Conservation (phyloP, 1,140 invertebrate species). For the Akabosia matsudoensis region DNA sequence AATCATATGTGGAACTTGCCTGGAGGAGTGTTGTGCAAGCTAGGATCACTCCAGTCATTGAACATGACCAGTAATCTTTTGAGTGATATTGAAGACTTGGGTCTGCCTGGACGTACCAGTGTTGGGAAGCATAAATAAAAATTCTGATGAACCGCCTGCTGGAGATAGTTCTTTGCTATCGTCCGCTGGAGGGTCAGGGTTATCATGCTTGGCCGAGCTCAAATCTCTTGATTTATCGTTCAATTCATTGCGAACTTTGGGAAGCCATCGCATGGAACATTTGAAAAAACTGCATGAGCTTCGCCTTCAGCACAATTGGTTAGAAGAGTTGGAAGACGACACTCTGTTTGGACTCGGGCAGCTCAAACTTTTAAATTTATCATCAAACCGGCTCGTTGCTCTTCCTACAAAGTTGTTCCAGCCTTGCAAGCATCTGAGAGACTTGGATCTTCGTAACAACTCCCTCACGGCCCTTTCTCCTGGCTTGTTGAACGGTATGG, state of each 20-base stretch:
- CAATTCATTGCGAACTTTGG: slow-evolving; percentile 66
- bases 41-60: slow-evolving; percentile 63
- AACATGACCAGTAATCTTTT: slow-evolving; percentile 75
- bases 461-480: slow-evolving; percentile 70
- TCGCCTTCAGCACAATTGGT: slow-evolving; percentile 68
- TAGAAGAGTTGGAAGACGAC: slow-evolving; percentile 64
- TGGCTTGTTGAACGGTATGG: slow-evolving; percentile 69
- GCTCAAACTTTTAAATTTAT: slow-evolving; percentile 69
- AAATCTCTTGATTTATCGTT: slow-evolving; percentile 69
- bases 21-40: slow-evolving; percentile 64
- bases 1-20: slow-evolving; percentile 79
- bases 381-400: slow-evolving; percentile 69
- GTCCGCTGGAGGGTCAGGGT: slow-evolving; percentile 24
- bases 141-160: neutral
- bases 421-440: slow-evolving; percentile 57
- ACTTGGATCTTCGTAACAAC: slow-evolving; percentile 76
- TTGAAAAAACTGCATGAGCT: slow-evolving; percentile 64
- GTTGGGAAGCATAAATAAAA: slow-evolving; percentile 51
- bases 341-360: slow-evolving; percentile 65
- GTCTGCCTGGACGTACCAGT: slow-evolving; percentile 61
- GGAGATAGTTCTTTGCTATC: neutral
- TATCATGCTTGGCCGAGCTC: slow-evolving; percentile 53
- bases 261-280: slow-evolving; percentile 52
- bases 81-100: slow-evolving; percentile 68
- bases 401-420: slow-evolving; percentile 71